Percentiles rank a stretch among this genome's conserved stretches.
phyloP scores from a whole-genome alignment of 2,888 invertebrate genomes.

The Dryobotodes eremita region DNA sequence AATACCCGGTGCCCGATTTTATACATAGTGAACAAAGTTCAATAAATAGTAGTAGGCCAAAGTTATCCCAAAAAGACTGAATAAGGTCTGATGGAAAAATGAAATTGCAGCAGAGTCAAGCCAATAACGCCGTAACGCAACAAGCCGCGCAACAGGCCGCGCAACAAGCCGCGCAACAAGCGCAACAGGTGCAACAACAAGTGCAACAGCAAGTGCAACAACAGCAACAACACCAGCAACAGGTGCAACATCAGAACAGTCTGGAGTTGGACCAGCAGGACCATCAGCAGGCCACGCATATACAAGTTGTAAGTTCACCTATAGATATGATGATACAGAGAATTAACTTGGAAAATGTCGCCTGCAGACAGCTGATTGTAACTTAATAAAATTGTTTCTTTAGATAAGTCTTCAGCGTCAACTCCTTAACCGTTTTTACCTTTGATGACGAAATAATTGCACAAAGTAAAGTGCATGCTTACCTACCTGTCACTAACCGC shows the following conservation, averaged over 20 bases:
- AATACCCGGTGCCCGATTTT: background rate
- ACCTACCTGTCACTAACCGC: too few species aligned
- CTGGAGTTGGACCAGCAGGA: conserved; percentile 86
- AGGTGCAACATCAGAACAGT: conserved; percentile 84
- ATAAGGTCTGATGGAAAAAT: background rate
- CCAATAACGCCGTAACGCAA: conserved; percentile 79
- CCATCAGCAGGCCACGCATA: conserved; percentile 88
- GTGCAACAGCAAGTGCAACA: conserved; percentile 77
- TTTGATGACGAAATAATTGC: too few species aligned
- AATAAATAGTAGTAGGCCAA: background rate
- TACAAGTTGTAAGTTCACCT: conserved; percentile 84
- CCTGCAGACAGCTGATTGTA: background rate
- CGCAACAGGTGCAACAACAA: conserved; percentile 73
- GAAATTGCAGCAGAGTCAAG: conserved; percentile 64
- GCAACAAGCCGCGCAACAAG: conserved; percentile 81
- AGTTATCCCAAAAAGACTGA: background rate
- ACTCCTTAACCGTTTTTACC: background rate
- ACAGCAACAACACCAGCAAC: conserved; percentile 74
- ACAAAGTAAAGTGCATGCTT: too few species aligned
- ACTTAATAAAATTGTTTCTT: background rate
- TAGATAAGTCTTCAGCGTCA: background rate
- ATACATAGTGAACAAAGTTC: background rate
- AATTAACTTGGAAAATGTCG: too few species aligned
- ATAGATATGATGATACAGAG: too few species aligned
- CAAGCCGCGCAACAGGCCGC: conserved; percentile 83